Evolutionary conservation across 2,113 vertebrate genomes (phyloP), one percentile per base, ranked within the genome.

Genomic region (Bufo gargarizans): DNA sequence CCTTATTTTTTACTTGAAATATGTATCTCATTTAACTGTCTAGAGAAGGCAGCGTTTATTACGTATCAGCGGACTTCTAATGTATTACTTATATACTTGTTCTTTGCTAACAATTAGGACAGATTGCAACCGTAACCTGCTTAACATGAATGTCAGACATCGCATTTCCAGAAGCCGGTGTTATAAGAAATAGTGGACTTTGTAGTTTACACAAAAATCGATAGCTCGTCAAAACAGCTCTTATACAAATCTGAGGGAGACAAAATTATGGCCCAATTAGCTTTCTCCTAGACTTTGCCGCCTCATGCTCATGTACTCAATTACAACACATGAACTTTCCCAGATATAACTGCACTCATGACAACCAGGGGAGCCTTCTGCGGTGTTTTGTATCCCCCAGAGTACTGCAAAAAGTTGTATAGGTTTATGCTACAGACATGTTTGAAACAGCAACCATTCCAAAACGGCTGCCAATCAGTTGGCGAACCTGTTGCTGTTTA

Each of bases 311-410:
- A 71, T 86, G 53, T 65, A 87, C 69, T 80, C 86, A 80, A 45
- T 80, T 71, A 87, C 86, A 80, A 61, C 45, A 79, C 86, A 87
- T 58, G 77, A 87, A 61, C 77, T 87, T 67, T 87, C 53, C 67
- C 86, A 63, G 77, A 87, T 87, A 69, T 87, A 80, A 87, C 58
- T 80, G 63, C 74, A 49, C 65, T 87, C 86, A 87, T 87, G 77
- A 81, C 77, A 81, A 80, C 77, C 85, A 80, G 22, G 78, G 33
- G 61, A 72, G 16, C n/a, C 86, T 69, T 58, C 77, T 59, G 86
- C 61, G 63, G 65, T 43, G 59, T 58, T 65, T 81, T 47, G 81
- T 87, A 59, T 72, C 69, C 65, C 82, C 53, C 22, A 50, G 65
- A 72, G 78, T n/a, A 72, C 22, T 87, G 78, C 33, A 87, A 87